phyloP scores from a whole-genome alignment of 1,140 invertebrate genomes.

The Eueides isabella region DNA sequence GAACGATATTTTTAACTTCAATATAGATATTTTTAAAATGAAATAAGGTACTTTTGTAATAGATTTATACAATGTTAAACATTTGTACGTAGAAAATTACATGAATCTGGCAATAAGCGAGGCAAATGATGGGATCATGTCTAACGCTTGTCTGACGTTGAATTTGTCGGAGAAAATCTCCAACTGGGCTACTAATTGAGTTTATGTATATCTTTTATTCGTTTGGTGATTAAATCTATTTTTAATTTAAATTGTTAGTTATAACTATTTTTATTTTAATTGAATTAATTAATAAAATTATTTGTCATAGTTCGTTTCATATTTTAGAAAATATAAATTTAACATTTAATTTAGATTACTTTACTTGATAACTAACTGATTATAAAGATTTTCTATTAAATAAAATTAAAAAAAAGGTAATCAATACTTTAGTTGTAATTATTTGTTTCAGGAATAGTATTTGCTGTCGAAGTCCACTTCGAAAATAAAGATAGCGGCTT shows the following conservation, averaged over 20 bases:
- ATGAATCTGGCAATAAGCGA: slow-evolving; percentile 55
- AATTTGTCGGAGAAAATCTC: slow-evolving; percentile 41
- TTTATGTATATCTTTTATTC: slow-evolving; percentile 9
- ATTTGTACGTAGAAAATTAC: slow-evolving; percentile 37
- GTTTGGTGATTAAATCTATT: background rate
- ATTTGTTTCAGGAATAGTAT: slow-evolving; percentile 68
- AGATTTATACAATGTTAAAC: background rate
- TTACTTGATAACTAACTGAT: too few species aligned
- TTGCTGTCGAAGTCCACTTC: slow-evolving; percentile 91
- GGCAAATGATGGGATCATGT: slow-evolving; percentile 44
- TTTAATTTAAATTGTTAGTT: background rate
- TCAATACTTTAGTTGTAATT: background rate
- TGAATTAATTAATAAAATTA: background rate
- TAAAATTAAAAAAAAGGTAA: background rate
- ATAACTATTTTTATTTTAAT: background rate
- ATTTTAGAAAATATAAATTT: too few species aligned
- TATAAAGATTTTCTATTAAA: background rate
- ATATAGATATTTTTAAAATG: too few species aligned
- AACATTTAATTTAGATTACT: too few species aligned
- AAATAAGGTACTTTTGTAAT: too few species aligned
- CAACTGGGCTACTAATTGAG: slow-evolving; percentile 37
- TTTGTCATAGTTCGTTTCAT: too few species aligned
- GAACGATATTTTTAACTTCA: too few species aligned
- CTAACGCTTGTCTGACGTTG: slow-evolving; percentile 40
- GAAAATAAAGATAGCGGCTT: slow-evolving; percentile 95